Base-by-base conservation (phyloP, 2,113 vertebrate genomes). In the Sceloporus undulatus region DNA sequence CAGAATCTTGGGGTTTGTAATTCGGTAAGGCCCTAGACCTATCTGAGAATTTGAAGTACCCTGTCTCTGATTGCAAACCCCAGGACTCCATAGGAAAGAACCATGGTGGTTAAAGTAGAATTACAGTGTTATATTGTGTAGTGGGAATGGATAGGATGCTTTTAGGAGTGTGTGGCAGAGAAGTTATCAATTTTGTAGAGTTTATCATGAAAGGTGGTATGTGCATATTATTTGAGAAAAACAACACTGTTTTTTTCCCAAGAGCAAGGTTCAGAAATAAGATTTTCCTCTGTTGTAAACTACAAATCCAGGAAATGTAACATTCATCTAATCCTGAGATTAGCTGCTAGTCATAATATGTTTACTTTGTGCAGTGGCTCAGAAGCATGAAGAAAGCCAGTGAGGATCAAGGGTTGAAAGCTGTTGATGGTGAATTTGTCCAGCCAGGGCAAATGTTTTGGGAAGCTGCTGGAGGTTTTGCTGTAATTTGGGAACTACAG, bases 281-380 rank as follows among this genome's bases (percentile, higher is more conserved):
- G 52, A 73, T 14, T 83, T 87, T 83, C 40, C 4, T 77, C 21
- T 77, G 48, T 68, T 68, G 54, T 40, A 83, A 88, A 21, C 75
- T 54, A 77, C n/a, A 82, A 88, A 83, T 4, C 73, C 65, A 19
- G 48, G 73, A 83, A 77, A 87, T 34, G 11, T n/a, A 56, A 48
- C 52, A 74, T 68, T 78, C 80, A 83, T 23, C 80, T 78, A 83
- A 88, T 88, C 74, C 80, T 78, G 42, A 80, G 79, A 83, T 88
- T 88, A 88, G 59, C 48, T 25, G 74, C n/a, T 40, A 83, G 74
- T 42, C 65, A 56, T 42, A 83, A 78, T 9, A 29, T 84, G 80
- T 88, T 88, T 88, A 83, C 68, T 68, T 77, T 88, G 42, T 23
- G 59, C 66, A 16, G 42, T 56, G 42, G 16, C 42, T 82, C 59